A percentile compares a stretch with the other conserved stretches of the same genome.
These are phyloP conservation scores for Tenrec ecaudatus DNA, from an alignment of 2,113 vertebrate genomes.

Conservation along the genomic window DNA sequence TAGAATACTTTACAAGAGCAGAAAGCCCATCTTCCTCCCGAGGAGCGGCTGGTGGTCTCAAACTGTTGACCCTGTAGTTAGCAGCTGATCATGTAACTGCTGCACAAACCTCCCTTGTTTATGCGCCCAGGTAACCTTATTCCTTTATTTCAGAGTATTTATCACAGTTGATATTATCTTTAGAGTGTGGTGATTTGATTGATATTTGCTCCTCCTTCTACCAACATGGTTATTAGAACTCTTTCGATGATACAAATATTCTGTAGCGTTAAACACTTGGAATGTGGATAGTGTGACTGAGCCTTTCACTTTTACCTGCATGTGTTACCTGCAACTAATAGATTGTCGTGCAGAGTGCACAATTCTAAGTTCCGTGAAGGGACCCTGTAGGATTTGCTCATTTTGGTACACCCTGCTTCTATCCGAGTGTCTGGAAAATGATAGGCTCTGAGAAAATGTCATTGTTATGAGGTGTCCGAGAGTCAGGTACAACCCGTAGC, in stretches of 20 bases:
- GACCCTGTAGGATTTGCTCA: background rate
- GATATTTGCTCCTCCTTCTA: background rate
- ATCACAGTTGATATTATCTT: background rate
- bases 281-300: background rate
- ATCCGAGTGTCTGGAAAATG: background rate
- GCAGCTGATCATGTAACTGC: no score
- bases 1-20: no score
- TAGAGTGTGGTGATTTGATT: background rate
- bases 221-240: background rate
- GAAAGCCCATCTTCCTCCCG: no score
- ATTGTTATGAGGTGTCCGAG: no score
- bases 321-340: background rate
- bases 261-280: background rate
- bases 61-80: no score
- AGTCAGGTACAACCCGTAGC: no score
- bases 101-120: background rate
- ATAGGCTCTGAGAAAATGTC: background rate
- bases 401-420: background rate
- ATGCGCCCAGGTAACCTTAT: background rate
- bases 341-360: background rate
- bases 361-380: background rate
- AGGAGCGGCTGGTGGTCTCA: no score
- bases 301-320: background rate
- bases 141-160: conserved; percentile 14
- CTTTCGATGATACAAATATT: background rate